Evolutionary conservation across 2,797 vertebrate genomes (phyloP).

Genomic region (Emys orbicularis): DNA sequence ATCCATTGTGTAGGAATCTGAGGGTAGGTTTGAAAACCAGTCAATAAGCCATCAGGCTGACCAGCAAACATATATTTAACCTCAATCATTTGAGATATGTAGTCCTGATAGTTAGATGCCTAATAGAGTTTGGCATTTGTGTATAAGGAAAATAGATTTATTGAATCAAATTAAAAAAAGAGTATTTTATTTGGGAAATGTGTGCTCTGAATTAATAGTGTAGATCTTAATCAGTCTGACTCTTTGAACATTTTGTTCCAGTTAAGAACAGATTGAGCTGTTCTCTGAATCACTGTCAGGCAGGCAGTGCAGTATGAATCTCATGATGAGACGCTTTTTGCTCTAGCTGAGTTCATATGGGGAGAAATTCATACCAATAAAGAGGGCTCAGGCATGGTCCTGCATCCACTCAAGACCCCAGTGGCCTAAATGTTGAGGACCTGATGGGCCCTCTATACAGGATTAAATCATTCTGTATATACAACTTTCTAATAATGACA

Average conservation of each 20-base stretch:
- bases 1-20: neutral
- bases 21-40: neutral
- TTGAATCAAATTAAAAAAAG: constrained; percentile 28
- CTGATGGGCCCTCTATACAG: neutral
- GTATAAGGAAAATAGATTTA: constrained; percentile 15
- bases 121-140: constrained; percentile 14
- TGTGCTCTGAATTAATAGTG: constrained; percentile 49
- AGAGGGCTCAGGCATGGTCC: constrained; percentile 30
- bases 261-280: constrained; percentile 75
- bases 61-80: neutral
- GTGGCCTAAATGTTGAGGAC: neutral
- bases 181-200: constrained; percentile 15
- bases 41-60: neutral
- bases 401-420: neutral
- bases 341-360: constrained; percentile 61
- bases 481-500: neutral
- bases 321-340: constrained; percentile 49
- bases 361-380: constrained; percentile 53
- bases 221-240: constrained; percentile 48
- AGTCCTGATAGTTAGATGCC: neutral
- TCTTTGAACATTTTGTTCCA: constrained; percentile 77
- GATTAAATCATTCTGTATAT: neutral
- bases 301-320: constrained; percentile 60
- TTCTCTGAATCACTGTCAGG: constrained; percentile 71
- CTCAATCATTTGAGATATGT: neutral